Evolutionary conservation across 2,113 vertebrate species (phyloP).

Genomic region (Oryzias woworae): DNA sequence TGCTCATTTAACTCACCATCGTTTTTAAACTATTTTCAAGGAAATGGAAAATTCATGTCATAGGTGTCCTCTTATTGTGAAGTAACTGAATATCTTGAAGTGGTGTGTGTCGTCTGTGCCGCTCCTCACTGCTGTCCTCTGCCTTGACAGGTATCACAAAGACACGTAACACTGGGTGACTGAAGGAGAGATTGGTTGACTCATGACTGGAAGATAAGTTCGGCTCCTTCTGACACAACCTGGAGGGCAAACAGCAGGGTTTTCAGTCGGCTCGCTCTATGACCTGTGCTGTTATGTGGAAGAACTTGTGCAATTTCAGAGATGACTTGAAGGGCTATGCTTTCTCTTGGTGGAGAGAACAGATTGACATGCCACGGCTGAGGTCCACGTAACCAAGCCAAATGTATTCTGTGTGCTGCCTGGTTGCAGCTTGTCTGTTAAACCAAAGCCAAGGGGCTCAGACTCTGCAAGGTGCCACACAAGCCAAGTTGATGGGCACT

Average conservation of each 20-base stretch:
- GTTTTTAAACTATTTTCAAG: neutral
- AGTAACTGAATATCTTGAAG: neutral
- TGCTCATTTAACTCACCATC: too few relatives aligned
- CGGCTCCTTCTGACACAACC: slow-evolving; percentile 31
- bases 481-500: slow-evolving; percentile 22
- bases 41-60: slow-evolving; percentile 2
- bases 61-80: slow-evolving; percentile 12
- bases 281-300: slow-evolving; percentile 24
- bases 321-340: slow-evolving; percentile 64
- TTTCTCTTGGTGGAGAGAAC: slow-evolving; percentile 39
- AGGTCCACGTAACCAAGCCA: slow-evolving; percentile 43
- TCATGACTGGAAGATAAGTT: slow-evolving; percentile 48
- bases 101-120: neutral
- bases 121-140: slow-evolving; percentile 1
- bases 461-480: slow-evolving; percentile 35
- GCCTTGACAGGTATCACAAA: slow-evolving; percentile 67
- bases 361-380: slow-evolving; percentile 15
- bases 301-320: slow-evolving; percentile 62
- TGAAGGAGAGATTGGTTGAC: slow-evolving; percentile 50
- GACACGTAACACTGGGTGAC: slow-evolving; percentile 66
- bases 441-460: slow-evolving; percentile 64
- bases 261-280: slow-evolving; percentile 23
- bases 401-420: slow-evolving; percentile 49
- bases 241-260: slow-evolving; percentile 10
- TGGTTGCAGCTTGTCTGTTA: slow-evolving; percentile 59